Percentiles rank a stretch among this genome's conserved stretches.
These are phyloP conservation scores for Narcine bancroftii DNA, from an alignment of 2,113 vertebrate genomes.

Conservation along the genomic window DNA sequence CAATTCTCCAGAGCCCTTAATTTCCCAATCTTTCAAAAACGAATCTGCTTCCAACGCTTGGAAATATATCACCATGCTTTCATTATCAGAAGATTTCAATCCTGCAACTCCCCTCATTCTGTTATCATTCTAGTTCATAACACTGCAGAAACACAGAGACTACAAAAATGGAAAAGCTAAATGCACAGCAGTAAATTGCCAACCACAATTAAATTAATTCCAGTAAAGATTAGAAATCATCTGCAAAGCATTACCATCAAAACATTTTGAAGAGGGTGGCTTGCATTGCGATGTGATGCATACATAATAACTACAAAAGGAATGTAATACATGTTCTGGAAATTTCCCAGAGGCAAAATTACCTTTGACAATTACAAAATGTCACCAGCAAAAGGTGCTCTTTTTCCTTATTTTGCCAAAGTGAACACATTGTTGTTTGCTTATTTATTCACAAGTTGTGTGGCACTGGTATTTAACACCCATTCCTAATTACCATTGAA, in stretches of 20 bases:
- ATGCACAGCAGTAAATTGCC: neutral
- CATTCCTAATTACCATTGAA: too few species aligned
- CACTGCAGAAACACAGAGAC: too few species aligned
- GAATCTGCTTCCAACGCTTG: too few species aligned
- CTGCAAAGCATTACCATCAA: neutral
- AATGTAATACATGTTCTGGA: neutral
- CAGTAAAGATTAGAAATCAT: neutral
- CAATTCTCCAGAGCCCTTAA: too few species aligned
- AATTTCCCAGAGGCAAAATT: conserved; percentile 13
- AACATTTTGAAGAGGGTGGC: neutral
- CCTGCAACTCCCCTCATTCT: too few species aligned
- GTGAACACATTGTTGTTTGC: neutral
- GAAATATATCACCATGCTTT: too few species aligned
- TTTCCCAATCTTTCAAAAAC: too few species aligned
- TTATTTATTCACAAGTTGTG: too few species aligned
- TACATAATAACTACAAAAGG: neutral
- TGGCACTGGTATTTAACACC: too few species aligned
- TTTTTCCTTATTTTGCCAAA: neutral
- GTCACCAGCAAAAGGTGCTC: neutral
- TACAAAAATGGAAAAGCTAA: neutral
- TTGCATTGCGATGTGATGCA: neutral
- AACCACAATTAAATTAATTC: conserved; percentile 1
- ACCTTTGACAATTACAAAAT: neutral
- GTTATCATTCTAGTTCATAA: too few species aligned
- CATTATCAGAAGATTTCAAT: too few species aligned